Conservation (phyloP, 2,888 invertebrate genomes). For the Thecophora atra region DNA sequence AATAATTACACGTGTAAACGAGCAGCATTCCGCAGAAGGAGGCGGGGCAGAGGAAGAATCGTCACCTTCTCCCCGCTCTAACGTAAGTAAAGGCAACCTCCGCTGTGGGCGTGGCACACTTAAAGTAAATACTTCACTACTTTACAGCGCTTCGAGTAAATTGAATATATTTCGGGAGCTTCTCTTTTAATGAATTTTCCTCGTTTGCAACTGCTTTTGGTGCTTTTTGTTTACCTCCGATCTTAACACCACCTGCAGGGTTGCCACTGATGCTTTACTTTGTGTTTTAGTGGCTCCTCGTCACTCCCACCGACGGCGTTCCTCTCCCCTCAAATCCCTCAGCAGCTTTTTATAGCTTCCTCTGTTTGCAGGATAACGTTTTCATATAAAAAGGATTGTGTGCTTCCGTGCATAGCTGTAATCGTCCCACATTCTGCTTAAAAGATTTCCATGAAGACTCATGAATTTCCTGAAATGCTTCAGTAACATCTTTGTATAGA, state of each 20-base stretch:
- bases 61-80: not conserved
- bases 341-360: not conserved
- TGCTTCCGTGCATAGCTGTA: too few relatives aligned
- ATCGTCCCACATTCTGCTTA: too few relatives aligned
- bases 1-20: slow-evolving; percentile 65
- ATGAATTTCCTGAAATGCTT: too few relatives aligned
- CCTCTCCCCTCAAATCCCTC: too few relatives aligned
- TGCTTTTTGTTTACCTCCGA: slow-evolving; percentile 7
- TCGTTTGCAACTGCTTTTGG: not conserved
- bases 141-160: not conserved
- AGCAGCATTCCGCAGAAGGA: not conserved
- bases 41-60: not conserved
- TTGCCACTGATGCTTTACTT: slow-evolving; percentile 1
- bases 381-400: too few relatives aligned
- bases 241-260: slow-evolving; percentile 16
- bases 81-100: not conserved
- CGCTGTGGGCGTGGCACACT: not conserved
- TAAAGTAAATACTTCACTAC: not conserved
- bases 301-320: too few relatives aligned
- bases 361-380: not conserved
- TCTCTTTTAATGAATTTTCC: not conserved
- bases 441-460: too few relatives aligned
- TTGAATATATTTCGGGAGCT: slow-evolving; percentile 5
- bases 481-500: too few relatives aligned
- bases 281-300: too few relatives aligned